Evolutionary conservation across 2,113 vertebrate species (phyloP), one percentile per base, ranked within the genome.

Genomic region (Erythrocercus mccallii): DNA sequence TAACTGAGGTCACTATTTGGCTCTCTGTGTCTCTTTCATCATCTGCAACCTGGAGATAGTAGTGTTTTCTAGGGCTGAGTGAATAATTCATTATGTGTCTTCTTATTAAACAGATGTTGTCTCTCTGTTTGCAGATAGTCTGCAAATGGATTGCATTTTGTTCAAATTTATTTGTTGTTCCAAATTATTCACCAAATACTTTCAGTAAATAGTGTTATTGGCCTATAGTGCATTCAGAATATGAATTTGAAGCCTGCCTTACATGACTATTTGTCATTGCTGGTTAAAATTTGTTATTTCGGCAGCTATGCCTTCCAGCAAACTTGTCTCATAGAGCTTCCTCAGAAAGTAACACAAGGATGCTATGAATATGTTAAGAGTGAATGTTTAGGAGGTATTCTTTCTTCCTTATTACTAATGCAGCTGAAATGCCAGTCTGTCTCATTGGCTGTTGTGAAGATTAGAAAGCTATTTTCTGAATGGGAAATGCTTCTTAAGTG

Each of bases 141-240:
- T 88, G 62, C 33, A 90, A 83, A 88, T 91, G 47, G 33, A 92
- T 77, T 62, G 22, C 18, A 30, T 47, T 88, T 92, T 84, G 86
- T 80, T 70, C 19, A 86, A 66, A 93, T 95, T 58, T 95, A 77
- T 92, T 92, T 89, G 56, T 95, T 95, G 28, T 88, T 89, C 50
- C 62, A 86, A 78, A 83, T 90, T 93, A 93, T 92, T 96, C 54
- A 76, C 37, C 33, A 76, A 89, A 83, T 84, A 50, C 27, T 62
- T 92, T 73, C 45, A 88, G 78, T 85, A 95, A 94, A 90, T 92
- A 70, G 62, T 66, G 51, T 83, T 86, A 62, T 62, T 94, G 33
- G 38, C 47, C 33, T 86, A 5, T 23, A 77, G 7, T 91, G 51
- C 12, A 28, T 62, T 50, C 47, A 28, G 51, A 90, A 77, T 86